phyloP scores from a whole-genome alignment of 2,888 invertebrate genomes.

The Pachymerium ferrugineum region DNA sequence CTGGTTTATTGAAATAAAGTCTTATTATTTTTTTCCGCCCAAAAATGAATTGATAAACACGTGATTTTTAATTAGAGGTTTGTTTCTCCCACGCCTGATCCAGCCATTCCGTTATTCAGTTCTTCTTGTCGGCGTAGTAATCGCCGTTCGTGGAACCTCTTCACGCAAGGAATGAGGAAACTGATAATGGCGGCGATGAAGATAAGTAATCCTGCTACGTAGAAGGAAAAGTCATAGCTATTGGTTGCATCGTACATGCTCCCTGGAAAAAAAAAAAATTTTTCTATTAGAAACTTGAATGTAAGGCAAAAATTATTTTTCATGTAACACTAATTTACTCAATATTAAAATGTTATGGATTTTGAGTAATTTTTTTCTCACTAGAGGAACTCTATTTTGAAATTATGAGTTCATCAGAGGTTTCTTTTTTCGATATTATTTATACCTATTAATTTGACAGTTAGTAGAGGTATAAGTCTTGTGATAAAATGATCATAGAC shows the following conservation, averaged over 20 bases:
- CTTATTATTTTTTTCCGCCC: background rate
- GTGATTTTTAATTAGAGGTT: background rate
- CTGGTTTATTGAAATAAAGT: background rate
- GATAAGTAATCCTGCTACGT: constrained; percentile 84
- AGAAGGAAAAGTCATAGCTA: constrained; percentile 83
- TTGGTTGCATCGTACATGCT: constrained; percentile 81
- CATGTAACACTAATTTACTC: background rate
- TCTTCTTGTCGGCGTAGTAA: background rate
- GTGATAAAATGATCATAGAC: too few relatives aligned
- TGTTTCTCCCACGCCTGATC: background rate
- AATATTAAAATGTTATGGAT: background rate
- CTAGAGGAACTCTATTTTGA: too few relatives aligned
- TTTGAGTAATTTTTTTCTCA: background rate
- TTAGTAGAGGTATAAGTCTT: too few relatives aligned
- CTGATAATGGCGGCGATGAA: constrained; percentile 76
- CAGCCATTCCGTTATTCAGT: background rate
- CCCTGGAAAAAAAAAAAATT: constrained; percentile 70
- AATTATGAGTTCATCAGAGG: too few relatives aligned
- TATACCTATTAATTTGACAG: too few relatives aligned
- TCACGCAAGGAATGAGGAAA: constrained; percentile 45
- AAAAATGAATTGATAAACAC: background rate
- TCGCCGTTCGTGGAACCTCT: constrained; percentile 39
- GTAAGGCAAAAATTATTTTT: background rate
- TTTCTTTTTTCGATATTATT: too few relatives aligned
- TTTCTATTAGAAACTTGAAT: background rate